Base-by-base conservation (phyloP, 2,888 invertebrate genomes). In the Nomada ruficornis region DNA sequence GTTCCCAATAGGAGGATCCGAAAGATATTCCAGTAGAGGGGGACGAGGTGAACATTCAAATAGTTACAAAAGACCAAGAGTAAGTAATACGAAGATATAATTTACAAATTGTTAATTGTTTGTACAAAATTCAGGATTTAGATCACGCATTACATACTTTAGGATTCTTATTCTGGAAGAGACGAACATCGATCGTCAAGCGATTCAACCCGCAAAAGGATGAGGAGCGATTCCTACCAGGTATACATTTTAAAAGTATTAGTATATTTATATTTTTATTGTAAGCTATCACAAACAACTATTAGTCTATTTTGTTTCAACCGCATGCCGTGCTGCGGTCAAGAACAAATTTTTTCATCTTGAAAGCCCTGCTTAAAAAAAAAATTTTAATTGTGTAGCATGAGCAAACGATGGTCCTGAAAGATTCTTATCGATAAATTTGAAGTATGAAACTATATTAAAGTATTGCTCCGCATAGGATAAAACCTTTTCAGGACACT, bases 161-260 rank as follows among this genome's bases (percentile, higher is more conserved):
- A 93, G 93, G 93, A 93, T 68, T 92, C 92, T 13, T 93, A 93
- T 71, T 92, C 93, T 11, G 90, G 86, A 59, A 90, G 93, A 75
- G 93, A 93, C 74, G 93, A 93, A 18, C 93, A 93, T 73, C 91
- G 93, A 81, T 93, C 93, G 4, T 92, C 93, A 0, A 91, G 91
- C 47, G 93, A 93, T 59, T 91, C 92, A 0, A 88, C 89, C 42
- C 91, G 93, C 75, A 93, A 93, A 86, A 91, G 93, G 77, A 88
- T 93, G 54, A 91, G 93, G 81, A 92, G 90, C 44, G 93, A 93
- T 80, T 93, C 93, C 18, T 93, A 93, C 77, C 93, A 93, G 92
- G 93, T 93, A 93, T 89, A 88, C 90, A 71, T 65, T 64, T 50
- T 67, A 54, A 62, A n/a, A 70, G 15, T 29, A 73, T 50, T 54